These are phyloP conservation scores for Drosophila nigrodunni DNA, from an alignment of 1,140 invertebrate genomes.

Conservation along the genomic window DNA sequence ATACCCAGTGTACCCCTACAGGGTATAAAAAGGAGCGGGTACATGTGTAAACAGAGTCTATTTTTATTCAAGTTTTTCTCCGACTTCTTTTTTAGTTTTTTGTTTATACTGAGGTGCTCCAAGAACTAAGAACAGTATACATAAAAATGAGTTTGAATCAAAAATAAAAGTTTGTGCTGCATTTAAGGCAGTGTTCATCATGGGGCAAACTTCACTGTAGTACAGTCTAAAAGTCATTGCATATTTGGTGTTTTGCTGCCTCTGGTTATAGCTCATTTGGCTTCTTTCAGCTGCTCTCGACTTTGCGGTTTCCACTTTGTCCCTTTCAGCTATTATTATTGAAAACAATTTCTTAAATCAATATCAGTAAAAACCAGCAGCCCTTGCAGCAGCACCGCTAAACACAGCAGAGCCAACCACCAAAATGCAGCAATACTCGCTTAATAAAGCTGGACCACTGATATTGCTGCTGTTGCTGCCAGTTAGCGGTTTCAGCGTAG, in stretches of 20 bases:
- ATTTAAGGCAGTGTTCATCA: not conserved
- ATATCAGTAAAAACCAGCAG: slow-evolving; percentile 39
- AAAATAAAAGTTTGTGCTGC: not conserved
- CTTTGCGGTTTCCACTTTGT: no score
- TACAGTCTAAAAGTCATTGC: slow-evolving; percentile 7
- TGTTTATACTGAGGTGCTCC: not conserved
- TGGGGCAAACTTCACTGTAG: not conserved
- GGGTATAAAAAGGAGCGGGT: not conserved
- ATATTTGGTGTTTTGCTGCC: not conserved
- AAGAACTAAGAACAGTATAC: no score
- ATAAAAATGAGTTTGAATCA: no score
- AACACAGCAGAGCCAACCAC: not conserved
- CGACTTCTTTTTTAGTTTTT: not conserved
- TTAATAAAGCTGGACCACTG: slow-evolving; percentile 27
- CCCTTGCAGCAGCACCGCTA: not conserved
- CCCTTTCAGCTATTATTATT: slow-evolving; percentile 11
- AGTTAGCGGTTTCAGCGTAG: slow-evolving; percentile 26
- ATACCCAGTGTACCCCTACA: no score
- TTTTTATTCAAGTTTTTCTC: not conserved
- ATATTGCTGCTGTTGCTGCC: slow-evolving; percentile 13
- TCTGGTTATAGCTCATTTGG: slow-evolving; percentile 18
- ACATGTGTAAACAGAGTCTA: slow-evolving; percentile 13
- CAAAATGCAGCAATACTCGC: not conserved
- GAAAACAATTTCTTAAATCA: slow-evolving; percentile 52
- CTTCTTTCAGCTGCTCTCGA: not conserved